These are phyloP conservation scores for Lipotes vexillifer DNA, from an alignment of 2,113 vertebrate species.

Conservation along the genomic window DNA sequence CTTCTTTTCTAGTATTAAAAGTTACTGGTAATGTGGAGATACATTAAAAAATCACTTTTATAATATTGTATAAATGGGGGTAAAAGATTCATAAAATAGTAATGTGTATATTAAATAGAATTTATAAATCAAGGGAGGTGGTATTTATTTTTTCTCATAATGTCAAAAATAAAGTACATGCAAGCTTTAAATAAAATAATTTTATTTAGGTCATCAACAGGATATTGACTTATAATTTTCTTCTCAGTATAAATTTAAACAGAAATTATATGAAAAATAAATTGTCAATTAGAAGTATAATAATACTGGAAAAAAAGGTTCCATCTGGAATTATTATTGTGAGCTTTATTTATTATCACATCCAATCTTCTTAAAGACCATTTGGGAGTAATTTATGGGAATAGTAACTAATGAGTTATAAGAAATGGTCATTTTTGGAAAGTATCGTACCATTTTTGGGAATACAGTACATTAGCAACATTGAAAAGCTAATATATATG, in stretches of 20 bases:
- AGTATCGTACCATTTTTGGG: background rate
- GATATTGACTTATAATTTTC: background rate
- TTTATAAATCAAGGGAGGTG: background rate
- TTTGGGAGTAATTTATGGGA: background rate
- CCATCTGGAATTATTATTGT: background rate
- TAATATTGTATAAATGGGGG: background rate
- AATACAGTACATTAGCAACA: background rate
- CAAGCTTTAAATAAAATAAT: background rate
- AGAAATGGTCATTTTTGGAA: background rate
- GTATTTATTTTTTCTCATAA: background rate
- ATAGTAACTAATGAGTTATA: background rate
- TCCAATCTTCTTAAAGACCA: background rate
- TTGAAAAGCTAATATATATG: background rate
- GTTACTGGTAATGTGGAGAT: background rate
- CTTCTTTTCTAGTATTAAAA: background rate
- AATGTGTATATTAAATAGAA: background rate
- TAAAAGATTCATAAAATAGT: background rate
- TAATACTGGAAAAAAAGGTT: background rate
- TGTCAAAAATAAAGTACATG: background rate
- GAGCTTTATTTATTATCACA: background rate
- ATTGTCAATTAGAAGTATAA: background rate
- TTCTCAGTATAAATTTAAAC: background rate
- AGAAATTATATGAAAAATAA: constrained; percentile 4
- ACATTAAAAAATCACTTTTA: background rate
- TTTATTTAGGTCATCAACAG: background rate